A percentile compares a stretch with the other conserved stretches of the same genome.
Evolutionary conservation across 2,888 invertebrate species (phyloP).

Genomic region (Dynastes maya): DNA sequence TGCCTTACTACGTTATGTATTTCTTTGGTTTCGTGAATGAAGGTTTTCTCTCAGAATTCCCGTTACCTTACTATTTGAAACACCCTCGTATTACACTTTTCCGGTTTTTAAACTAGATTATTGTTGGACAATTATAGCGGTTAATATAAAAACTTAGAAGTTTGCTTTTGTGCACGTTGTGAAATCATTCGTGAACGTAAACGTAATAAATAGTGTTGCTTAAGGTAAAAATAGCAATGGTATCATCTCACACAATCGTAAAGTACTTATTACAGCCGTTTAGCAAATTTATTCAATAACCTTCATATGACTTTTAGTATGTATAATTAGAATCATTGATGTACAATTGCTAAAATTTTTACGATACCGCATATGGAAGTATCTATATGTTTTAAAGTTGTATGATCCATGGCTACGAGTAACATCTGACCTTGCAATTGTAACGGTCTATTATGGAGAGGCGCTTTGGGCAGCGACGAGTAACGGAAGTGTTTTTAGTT

Average conservation of each 20-base stretch:
- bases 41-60: too few relatives aligned
- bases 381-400: neutral
- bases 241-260: constrained; percentile 3
- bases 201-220: neutral
- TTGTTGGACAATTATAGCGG: neutral
- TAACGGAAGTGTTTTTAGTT: constrained; percentile 38
- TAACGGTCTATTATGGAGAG: constrained; percentile 21
- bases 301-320: constrained; percentile 5
- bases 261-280: neutral
- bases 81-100: too few relatives aligned
- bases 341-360: neutral
- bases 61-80: too few relatives aligned
- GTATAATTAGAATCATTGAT: neutral
- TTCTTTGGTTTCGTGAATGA: too few relatives aligned
- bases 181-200: neutral
- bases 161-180: neutral
- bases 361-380: neutral
- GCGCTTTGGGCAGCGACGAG: constrained; percentile 1
- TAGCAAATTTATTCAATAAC: constrained; percentile 20
- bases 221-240: constrained; percentile 25
- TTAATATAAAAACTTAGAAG: neutral
- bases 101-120: too few relatives aligned
- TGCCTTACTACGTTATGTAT: too few relatives aligned
- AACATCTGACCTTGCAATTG: constrained; percentile 32
- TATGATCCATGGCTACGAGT: constrained; percentile 9